These are phyloP conservation scores for Geopemphigus sp. DNA, from an alignment of 1,140 invertebrate species.

Conservation along the genomic window DNA sequence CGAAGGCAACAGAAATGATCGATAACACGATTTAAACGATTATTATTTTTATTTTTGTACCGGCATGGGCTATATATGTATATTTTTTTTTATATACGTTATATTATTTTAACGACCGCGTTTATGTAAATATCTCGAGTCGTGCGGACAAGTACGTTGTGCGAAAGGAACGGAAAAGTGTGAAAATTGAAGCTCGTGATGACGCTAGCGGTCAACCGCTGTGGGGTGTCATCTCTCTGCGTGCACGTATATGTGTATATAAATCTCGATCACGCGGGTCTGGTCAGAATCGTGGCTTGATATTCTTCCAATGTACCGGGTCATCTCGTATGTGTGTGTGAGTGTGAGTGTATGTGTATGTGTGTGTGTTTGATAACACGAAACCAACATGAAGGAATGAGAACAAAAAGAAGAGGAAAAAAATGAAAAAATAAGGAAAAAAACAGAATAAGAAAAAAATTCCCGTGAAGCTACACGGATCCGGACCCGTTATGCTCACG, in stretches of 20 bases:
- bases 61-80: not conserved
- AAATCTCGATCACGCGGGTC: conserved; percentile 49
- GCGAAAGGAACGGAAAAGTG: conserved; percentile 37
- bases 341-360: conserved; percentile 22
- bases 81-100: too few species aligned
- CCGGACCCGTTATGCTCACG: conserved; percentile 30
- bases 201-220: conserved; percentile 41
- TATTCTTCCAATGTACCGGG: conserved; percentile 31
- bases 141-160: conserved; percentile 20
- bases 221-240: conserved; percentile 41
- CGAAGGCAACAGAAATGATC: not conserved
- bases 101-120: conserved; percentile 26
- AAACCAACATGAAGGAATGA: conserved; percentile 26
- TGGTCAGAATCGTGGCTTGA: conserved; percentile 48
- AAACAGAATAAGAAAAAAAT: conserved; percentile 24
- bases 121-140: conserved; percentile 34
- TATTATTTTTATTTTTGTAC: not conserved
- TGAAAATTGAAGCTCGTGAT: conserved; percentile 48
- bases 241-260: conserved; percentile 7
- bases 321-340: conserved; percentile 23
- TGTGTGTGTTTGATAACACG: conserved; percentile 41
- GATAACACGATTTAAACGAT: not conserved
- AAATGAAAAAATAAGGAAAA: conserved; percentile 28
- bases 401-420: conserved; percentile 24
- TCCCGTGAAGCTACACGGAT: not conserved